Base-by-base conservation (phyloP, 2,113 vertebrate species). In the Calidris pygmaea region DNA sequence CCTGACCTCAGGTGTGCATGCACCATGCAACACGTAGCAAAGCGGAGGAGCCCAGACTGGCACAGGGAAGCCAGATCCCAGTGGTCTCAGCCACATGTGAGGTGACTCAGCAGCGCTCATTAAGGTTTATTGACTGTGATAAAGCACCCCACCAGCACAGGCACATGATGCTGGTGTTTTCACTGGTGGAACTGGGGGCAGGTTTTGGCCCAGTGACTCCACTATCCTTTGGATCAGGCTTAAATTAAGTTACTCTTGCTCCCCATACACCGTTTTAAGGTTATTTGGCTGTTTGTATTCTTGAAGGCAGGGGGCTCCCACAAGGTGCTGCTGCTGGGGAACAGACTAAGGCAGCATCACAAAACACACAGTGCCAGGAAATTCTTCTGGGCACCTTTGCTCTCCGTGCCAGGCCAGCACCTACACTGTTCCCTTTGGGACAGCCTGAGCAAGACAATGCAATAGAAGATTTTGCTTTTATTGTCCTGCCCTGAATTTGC, bases 1-100 rank as follows among this genome's bases (percentile, higher is more conserved):
- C 45, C 87, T 73, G 67, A 68, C 35, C 62, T 53, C 34, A 30
- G 75, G 12, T 55, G 34, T 55, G 43, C 56, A 12, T 10, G 17
- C 0, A 2, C 27, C 62, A 7, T 1, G 3, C 35, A 24, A 19
- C 1, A 3, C 53, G 12, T 0, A 1, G 43, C 10, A 19, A 34
- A 72, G 66, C 15, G 6, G 47, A 81, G 74, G 53, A 89, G 19
- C 39, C 47, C 45, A 26, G 55, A 3, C 30, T 35, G 43, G 62
- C 18, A 15, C 14, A 41, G 41, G 56, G 35, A 76, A 11, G 37
- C 19, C 55, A n/a, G 50, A 21, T 11, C 48, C 55, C 2, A 0
- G 17, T 1, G 1, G n/a, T 8, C 10, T 9, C 13, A 12, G 34
- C 20, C 17, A 2, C 3, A 2, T 2, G 73, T 2, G 79, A 43